A percentile compares a stretch with the other conserved stretches of the same genome.
phyloP scores from a whole-genome alignment of 1,140 invertebrate genomes.

The Cydia pomonella region DNA sequence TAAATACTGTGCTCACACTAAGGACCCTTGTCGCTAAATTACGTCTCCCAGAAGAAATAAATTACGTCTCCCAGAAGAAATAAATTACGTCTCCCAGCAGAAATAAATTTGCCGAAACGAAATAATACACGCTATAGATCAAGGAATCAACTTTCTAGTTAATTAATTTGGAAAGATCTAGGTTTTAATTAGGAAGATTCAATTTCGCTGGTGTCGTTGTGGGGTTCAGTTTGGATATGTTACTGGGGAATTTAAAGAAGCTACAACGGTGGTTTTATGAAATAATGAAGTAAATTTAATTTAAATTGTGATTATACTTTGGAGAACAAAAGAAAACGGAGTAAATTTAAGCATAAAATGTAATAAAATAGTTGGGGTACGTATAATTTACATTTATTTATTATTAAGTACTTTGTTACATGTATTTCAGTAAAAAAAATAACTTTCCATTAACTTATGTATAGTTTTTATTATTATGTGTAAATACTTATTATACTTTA shows the following conservation, averaged over 20 bases:
- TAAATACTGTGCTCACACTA: too few species aligned
- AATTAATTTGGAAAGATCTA: background rate
- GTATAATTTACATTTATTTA: too few species aligned
- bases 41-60: background rate
- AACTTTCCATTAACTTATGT: too few species aligned
- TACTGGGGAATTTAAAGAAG: background rate
- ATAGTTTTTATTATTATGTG: too few species aligned
- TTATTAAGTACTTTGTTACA: too few species aligned
- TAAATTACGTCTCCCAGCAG: background rate
- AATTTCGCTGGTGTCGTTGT: background rate
- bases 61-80: background rate
- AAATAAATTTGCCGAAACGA: background rate
- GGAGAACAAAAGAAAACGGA: too few species aligned
- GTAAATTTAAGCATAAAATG: too few species aligned
- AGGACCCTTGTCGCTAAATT: background rate
- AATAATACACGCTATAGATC: background rate
- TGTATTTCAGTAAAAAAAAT: too few species aligned
- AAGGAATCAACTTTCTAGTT: slow-evolving; percentile 12
- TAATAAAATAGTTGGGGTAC: too few species aligned
- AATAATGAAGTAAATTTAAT: too few species aligned
- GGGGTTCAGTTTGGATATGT: background rate
- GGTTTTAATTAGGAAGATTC: slow-evolving; percentile 14
- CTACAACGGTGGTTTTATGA: background rate
- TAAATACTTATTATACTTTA: too few species aligned
- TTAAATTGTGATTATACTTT: too few species aligned